A percentile compares a stretch with the other conserved stretches of the same genome.
Conservation (phyloP, 1,140 invertebrate species). For the Drosophila arizonae region DNA sequence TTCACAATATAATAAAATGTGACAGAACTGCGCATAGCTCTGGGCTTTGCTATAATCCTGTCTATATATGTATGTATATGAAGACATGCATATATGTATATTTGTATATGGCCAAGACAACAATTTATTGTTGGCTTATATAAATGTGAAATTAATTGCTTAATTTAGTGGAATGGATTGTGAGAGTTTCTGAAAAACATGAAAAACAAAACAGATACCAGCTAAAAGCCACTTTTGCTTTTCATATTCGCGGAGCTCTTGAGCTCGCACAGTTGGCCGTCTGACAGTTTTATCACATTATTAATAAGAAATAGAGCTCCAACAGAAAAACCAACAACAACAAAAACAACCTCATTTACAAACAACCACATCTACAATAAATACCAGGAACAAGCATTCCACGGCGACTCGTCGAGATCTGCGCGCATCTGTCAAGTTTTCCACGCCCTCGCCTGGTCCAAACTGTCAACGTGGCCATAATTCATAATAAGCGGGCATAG, state of each 20-base stretch:
- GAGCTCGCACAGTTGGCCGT: constrained; percentile 55
- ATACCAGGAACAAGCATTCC: constrained; percentile 67
- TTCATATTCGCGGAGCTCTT: constrained; percentile 23
- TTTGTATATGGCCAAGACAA: constrained; percentile 19
- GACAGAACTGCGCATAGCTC: constrained; percentile 66
- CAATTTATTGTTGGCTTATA: constrained; percentile 78
- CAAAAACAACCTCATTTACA: constrained; percentile 1
- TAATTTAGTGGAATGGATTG: constrained; percentile 80
- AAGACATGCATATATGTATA: neutral
- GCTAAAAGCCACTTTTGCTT: constrained; percentile 47
- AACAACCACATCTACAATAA: constrained; percentile 23
- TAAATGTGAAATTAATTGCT: constrained; percentile 80
- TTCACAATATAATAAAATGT: constrained; percentile 59
- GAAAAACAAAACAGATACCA: constrained; percentile 1
- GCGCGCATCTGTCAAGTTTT: constrained; percentile 78
- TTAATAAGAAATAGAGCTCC: constrained; percentile 77
- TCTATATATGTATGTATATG: constrained; percentile 15
- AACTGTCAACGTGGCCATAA: constrained; percentile 81
- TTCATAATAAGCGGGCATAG: constrained; percentile 73
- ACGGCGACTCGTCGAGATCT: constrained; percentile 39
- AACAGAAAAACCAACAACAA: neutral
- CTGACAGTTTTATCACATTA: constrained; percentile 80
- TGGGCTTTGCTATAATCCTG: constrained; percentile 59
- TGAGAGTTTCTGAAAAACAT: constrained; percentile 49
- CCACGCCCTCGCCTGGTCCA: constrained; percentile 74